Evolutionary conservation across 2,888 invertebrate genomes (phyloP).

Genomic region (Dyspetes luteomarginatus): DNA sequence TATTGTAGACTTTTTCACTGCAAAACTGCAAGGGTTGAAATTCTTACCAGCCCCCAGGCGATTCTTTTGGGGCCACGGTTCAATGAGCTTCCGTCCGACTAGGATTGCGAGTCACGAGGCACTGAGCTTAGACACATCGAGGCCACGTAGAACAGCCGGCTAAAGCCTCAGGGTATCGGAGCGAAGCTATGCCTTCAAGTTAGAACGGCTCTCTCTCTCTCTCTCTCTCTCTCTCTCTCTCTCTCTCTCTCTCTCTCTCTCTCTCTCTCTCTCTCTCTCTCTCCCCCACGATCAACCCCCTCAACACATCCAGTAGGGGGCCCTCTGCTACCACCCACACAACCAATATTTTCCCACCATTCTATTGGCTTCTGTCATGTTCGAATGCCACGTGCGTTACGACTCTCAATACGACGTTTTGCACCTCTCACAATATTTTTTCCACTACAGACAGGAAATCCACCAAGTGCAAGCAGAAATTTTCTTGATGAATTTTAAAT

Average conservation of each 20-base stretch:
- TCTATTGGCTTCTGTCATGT: conserved; percentile 62
- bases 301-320: not conserved
- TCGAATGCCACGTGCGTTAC: conserved; percentile 60
- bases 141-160: conserved; percentile 76
- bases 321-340: conserved; percentile 50
- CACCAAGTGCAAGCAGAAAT: conserved; percentile 44
- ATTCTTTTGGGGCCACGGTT: conserved; percentile 53
- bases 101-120: conserved; percentile 80
- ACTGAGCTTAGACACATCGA: conserved; percentile 81
- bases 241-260: conserved; percentile 54
- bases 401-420: conserved; percentile 31
- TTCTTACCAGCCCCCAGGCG: conserved; percentile 54
- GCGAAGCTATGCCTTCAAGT: conserved; percentile 45
- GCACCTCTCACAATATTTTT: not conserved
- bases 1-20: conserved; percentile 25
- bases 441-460: conserved; percentile 35
- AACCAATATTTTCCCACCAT: conserved; percentile 66
- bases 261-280: conserved; percentile 60
- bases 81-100: conserved; percentile 74
- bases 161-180: conserved; percentile 72
- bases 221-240: conserved; percentile 65
- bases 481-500: conserved; percentile 20
- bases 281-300: conserved; percentile 59
- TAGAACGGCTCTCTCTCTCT: conserved; percentile 49
- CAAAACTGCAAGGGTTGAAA: conserved; percentile 44